Conservation (phyloP, 2,797 vertebrate species). For the Agapornis canus region DNA sequence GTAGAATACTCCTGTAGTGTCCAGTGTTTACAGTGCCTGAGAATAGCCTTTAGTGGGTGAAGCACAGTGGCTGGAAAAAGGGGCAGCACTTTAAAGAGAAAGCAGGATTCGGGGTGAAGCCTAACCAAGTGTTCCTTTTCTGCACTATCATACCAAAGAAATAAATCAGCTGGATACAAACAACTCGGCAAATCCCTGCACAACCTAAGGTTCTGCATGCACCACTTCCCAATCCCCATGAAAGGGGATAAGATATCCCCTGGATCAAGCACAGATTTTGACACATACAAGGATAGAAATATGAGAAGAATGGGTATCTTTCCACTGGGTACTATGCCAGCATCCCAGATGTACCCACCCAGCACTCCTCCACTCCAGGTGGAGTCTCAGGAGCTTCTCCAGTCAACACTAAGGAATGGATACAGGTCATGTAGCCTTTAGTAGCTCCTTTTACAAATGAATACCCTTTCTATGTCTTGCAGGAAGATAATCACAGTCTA, state of each 20-base stretch:
- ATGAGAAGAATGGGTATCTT: not conserved
- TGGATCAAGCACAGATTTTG: not conserved
- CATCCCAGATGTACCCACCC: not conserved
- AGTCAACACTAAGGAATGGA: not conserved
- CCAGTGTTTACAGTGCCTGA: not conserved
- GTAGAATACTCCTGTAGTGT: not conserved
- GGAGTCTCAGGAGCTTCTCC: not conserved
- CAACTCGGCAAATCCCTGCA: not conserved
- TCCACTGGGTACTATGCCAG: not conserved
- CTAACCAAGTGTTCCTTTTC: not conserved
- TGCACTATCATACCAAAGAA: not conserved
- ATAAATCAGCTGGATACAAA: not conserved
- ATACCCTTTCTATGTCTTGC: not conserved
- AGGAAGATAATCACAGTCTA: constrained; percentile 22
- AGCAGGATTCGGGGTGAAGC: not conserved
- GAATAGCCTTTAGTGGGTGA: not conserved
- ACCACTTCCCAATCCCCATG: accelerated
- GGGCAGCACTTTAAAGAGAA: not conserved
- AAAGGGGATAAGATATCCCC: accelerated
- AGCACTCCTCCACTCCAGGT: not conserved
- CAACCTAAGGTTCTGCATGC: not conserved
- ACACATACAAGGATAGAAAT: accelerated
- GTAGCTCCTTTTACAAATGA: constrained; percentile 32
- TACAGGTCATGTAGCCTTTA: not conserved
- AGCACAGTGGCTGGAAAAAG: not conserved